Evolutionary conservation across 2,797 vertebrate species (phyloP).

Genomic region (Lithobates sylvaticus): DNA sequence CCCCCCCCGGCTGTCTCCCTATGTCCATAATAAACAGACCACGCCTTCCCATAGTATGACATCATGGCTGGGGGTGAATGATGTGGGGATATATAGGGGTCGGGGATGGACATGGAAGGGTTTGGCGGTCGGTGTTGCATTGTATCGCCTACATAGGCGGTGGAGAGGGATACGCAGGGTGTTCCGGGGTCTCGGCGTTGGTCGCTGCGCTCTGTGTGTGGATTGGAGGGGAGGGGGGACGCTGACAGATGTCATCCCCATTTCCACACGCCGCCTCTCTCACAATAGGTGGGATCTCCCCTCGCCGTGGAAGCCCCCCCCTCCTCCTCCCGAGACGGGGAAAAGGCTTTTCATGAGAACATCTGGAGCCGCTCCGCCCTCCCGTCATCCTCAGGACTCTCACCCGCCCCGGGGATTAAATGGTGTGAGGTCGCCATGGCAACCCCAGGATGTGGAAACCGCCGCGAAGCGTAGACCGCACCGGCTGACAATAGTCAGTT

Average conservation of each 20-base stretch:
- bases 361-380: slow-evolving; percentile 23
- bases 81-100: no score
- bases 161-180: not conserved
- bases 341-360: slow-evolving; percentile 17
- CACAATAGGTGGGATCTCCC: slow-evolving; percentile 15
- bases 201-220: not conserved
- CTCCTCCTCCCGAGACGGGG: not conserved
- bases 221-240: not conserved
- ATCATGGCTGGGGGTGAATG: not conserved
- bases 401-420: slow-evolving; percentile 10
- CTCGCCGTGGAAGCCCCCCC: not conserved
- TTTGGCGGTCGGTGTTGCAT: not conserved
- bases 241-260: slow-evolving; percentile 20
- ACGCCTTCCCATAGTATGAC: not conserved
- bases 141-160: not conserved
- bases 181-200: not conserved
- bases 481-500: slow-evolving; percentile 27
- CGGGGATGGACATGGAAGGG: not conserved
- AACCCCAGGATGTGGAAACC: slow-evolving; percentile 40
- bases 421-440: slow-evolving; percentile 47
- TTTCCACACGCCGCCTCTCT: not conserved
- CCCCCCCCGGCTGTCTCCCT: not conserved
- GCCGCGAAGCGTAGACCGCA: not conserved
- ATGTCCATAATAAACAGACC: not conserved
- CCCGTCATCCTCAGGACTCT: slow-evolving; percentile 12